Base-by-base conservation (phyloP, 1,140 invertebrate genomes). In the Trachymyrmex cornetzi region DNA sequence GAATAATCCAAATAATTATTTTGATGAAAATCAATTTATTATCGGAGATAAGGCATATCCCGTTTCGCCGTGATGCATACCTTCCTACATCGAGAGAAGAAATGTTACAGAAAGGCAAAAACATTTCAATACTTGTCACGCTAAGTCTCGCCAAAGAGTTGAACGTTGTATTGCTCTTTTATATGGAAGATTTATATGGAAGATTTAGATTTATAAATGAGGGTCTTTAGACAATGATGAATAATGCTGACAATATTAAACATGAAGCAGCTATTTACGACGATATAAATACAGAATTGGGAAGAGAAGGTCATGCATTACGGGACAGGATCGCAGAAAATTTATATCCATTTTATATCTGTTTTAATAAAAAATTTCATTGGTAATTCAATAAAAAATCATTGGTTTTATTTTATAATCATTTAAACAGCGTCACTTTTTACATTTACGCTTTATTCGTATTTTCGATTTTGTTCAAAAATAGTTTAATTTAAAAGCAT, bases 131-230 rank as follows among this genome's bases (percentile, higher is more conserved):
- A 55, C 5, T 55, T 30, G 48, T 16, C 48, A 72, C 3, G 69
- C 48, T 24, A 72, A 72, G 24, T 53, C 48, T 61, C 55, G 77
- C 74, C 90, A 91, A 77, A 81, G 85, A 53, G 6, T 79, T 14
- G 75, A 79, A 63, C 27, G 75, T 48, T 44, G 57, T 66, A 67
- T 64, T 80, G 61, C 61, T 9, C 61, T 80, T 48, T 66, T 80
- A 34, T 64, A 27, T 64, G 63, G 48, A 44, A 80, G 61, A 80
- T 86, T 81, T 59, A 50, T 69, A 48, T 69, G 67, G n/a, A n/a
- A n/a, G n/a, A n/a, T 22, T 48, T 69, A 87, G 24, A 87, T 66
- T 38, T 66, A 66, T 66, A 66, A 9, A 34, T 66, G 34, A 66
- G 38, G 64, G 30, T 19, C 64, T 66, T 38, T 30, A 66, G 64